Percentiles rank a stretch among this genome's conserved stretches.
Evolutionary conservation across 1,140 invertebrate species (phyloP).

Genomic region (Latrodectus geometricus): DNA sequence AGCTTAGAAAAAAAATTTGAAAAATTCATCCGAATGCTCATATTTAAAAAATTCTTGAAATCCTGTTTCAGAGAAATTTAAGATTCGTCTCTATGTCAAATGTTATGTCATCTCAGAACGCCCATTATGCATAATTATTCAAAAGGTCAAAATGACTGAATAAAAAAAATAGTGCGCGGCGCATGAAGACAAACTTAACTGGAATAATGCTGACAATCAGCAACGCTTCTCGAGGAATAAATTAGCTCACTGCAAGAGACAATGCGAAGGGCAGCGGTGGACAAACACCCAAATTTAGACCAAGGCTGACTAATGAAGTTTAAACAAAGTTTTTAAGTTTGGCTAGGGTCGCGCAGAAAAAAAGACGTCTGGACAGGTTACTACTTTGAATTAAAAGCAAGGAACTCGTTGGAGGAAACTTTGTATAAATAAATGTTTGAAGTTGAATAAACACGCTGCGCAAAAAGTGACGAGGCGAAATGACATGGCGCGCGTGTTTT

Average conservation of each 20-base stretch:
- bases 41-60: too few species aligned
- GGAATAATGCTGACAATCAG: too few species aligned
- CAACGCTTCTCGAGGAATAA: too few species aligned
- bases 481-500: not conserved
- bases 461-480: slow-evolving; percentile 4
- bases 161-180: too few species aligned
- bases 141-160: too few species aligned
- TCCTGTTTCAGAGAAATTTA: too few species aligned
- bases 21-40: too few species aligned
- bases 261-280: not conserved
- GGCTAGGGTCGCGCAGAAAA: slow-evolving; percentile 4
- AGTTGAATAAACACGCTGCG: not conserved
- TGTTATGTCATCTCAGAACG: not conserved
- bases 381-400: not conserved
- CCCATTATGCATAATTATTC: not conserved
- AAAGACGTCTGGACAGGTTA: slow-evolving; percentile 42
- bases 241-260: not conserved
- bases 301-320: slow-evolving; percentile 16
- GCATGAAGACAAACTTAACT: too few species aligned
- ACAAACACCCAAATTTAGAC: slow-evolving; percentile 34
- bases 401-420: slow-evolving; percentile 22
- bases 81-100: not conserved
- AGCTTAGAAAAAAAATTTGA: too few species aligned
- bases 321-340: slow-evolving; percentile 29
- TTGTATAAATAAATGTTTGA: slow-evolving; percentile 38